phyloP scores from a whole-genome alignment of 2,113 vertebrate species.

The Pluvianellus socialis region DNA sequence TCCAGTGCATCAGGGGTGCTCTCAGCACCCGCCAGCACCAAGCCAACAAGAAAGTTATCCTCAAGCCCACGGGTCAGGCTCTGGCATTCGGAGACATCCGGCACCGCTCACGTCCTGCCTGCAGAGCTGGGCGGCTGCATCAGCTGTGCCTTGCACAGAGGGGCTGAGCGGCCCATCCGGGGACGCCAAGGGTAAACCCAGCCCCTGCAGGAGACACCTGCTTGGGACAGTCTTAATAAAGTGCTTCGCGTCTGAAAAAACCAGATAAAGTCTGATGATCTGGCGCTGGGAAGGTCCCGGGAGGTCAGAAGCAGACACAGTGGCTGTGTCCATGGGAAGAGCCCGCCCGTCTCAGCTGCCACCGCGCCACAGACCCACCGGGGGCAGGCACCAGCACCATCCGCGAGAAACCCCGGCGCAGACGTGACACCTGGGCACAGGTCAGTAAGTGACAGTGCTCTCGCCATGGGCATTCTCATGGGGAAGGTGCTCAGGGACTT shows the following conservation, averaged over 20 bases:
- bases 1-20: not conserved
- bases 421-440: not conserved
- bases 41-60: not conserved
- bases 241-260: not conserved
- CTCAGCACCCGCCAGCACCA: not conserved
- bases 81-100: not conserved
- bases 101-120: no score
- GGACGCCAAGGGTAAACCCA: not conserved
- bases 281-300: not conserved
- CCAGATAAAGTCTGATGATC: not conserved
- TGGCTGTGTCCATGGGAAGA: not conserved
- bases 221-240: not conserved
- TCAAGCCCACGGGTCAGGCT: not conserved
- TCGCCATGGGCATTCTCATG: not conserved
- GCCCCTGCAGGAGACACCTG: not conserved
- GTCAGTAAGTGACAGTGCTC: not conserved
- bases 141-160: not conserved
- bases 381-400: not conserved
- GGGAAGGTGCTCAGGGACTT: not conserved
- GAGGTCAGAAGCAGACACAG: not conserved
- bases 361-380: not conserved
- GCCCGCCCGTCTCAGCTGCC: not conserved
- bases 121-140: not conserved
- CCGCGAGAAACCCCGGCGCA: not conserved
- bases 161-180: not conserved